phyloP scores from a whole-genome alignment of 2,113 vertebrate species.

The Polypterus bichir region DNA sequence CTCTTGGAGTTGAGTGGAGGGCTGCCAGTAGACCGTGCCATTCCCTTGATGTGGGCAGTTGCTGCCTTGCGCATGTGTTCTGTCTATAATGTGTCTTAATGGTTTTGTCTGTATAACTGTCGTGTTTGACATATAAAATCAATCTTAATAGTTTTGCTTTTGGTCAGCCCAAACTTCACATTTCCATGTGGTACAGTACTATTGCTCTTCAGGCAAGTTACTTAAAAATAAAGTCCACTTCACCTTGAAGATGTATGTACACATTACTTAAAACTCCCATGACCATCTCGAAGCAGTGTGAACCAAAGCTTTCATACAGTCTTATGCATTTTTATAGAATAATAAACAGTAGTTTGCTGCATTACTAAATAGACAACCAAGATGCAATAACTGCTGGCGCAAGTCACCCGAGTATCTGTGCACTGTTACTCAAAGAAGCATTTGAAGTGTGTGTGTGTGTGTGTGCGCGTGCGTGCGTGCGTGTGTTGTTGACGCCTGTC shows the following conservation, averaged over 20 bases:
- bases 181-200: neutral
- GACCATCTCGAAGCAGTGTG: constrained; percentile 34
- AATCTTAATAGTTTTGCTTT: constrained; percentile 14
- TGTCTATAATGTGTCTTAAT: constrained; percentile 24
- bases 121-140: constrained; percentile 18
- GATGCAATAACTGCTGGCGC: constrained; percentile 53
- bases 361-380: constrained; percentile 18
- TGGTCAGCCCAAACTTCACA: constrained; percentile 11
- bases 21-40: neutral
- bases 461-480: neutral
- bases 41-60: neutral
- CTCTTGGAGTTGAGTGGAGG: too few species aligned
- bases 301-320: constrained; percentile 71
- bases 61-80: constrained; percentile 27
- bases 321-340: constrained; percentile 65
- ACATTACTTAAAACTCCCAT: constrained; percentile 4
- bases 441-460: constrained; percentile 27
- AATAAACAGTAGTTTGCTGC: constrained; percentile 31
- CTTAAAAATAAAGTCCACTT: constrained; percentile 17
- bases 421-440: constrained; percentile 42
- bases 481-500: constrained; percentile 1
- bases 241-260: constrained; percentile 26
- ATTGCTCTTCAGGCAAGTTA: neutral
- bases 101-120: constrained; percentile 19
- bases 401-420: constrained; percentile 49